Conservation (phyloP, 2,797 vertebrate species). For the Pampus argenteus region DNA sequence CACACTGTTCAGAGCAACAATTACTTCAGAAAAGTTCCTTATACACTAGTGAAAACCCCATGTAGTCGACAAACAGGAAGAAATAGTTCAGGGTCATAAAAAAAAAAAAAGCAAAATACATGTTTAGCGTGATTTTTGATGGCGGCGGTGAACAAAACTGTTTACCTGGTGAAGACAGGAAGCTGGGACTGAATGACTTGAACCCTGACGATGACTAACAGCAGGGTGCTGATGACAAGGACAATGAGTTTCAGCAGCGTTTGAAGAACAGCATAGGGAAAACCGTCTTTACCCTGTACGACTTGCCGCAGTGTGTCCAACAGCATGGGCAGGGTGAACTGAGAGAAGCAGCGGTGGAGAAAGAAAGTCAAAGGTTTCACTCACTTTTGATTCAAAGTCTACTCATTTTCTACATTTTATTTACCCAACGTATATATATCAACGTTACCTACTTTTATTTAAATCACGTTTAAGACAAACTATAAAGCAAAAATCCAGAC, state of each 20-base stretch:
- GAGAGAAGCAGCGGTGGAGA: constrained; percentile 11
- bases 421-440: too few relatives aligned
- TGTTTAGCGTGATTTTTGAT: background rate
- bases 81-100: background rate
- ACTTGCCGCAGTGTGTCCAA: constrained; percentile 88
- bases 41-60: background rate
- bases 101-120: too few relatives aligned
- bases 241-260: constrained; percentile 96
- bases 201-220: constrained; percentile 96
- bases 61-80: background rate
- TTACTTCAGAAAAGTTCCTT: background rate
- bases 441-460: too few relatives aligned
- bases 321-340: constrained; percentile 94
- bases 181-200: constrained; percentile 99
- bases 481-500: background rate
- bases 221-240: constrained; percentile 94
- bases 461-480: background rate
- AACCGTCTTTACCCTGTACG: constrained; percentile 90
- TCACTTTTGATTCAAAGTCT: background rate
- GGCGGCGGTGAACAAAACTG: background rate
- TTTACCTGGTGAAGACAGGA: constrained; percentile 97
- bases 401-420: too few relatives aligned
- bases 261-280: constrained; percentile 93
- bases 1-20: background rate
- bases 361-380: background rate